These are phyloP conservation scores for Ceratina calcarata DNA, from an alignment of 1,140 invertebrate species.

Conservation along the genomic window DNA sequence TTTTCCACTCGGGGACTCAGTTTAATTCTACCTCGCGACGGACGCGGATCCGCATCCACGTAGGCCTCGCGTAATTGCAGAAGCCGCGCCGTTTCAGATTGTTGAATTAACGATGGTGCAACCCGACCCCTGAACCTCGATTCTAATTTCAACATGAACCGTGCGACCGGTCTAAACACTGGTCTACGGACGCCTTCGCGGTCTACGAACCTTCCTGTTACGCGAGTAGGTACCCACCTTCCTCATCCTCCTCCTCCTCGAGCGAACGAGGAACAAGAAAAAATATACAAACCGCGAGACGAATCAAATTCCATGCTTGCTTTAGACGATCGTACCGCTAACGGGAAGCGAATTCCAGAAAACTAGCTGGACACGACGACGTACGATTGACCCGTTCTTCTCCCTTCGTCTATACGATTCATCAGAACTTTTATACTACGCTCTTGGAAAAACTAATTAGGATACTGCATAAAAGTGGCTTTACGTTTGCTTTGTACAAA, in stretches of 20 bases:
- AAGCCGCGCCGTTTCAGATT: conserved; percentile 5
- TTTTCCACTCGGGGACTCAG: background rate
- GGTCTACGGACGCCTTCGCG: background rate
- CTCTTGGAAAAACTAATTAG: conserved; percentile 1
- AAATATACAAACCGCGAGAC: conserved; percentile 24
- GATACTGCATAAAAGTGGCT: background rate
- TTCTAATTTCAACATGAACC: conserved; percentile 36
- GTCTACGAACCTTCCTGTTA: background rate
- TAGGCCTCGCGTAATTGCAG: conserved; percentile 3
- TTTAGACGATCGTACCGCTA: conserved; percentile 42
- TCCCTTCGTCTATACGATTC: background rate
- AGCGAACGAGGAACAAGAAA: background rate
- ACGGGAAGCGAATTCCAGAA: conserved; percentile 65
- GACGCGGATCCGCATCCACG: background rate
- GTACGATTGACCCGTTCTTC: conserved; percentile 12
- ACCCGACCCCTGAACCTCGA: conserved; percentile 19
- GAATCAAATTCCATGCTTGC: conserved; percentile 35
- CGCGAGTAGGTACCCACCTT: background rate
- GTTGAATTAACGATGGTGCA: conserved; percentile 29
- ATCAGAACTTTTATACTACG: conserved; percentile 15
- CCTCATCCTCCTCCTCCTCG: background rate
- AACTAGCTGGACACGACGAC: conserved; percentile 56
- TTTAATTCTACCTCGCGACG: background rate
- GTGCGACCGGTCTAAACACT: conserved; percentile 26
- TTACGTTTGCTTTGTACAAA: background rate